These are phyloP conservation scores for Epinephelus malabaricus DNA, from an alignment of 2,797 vertebrate species.

Conservation along the genomic window DNA sequence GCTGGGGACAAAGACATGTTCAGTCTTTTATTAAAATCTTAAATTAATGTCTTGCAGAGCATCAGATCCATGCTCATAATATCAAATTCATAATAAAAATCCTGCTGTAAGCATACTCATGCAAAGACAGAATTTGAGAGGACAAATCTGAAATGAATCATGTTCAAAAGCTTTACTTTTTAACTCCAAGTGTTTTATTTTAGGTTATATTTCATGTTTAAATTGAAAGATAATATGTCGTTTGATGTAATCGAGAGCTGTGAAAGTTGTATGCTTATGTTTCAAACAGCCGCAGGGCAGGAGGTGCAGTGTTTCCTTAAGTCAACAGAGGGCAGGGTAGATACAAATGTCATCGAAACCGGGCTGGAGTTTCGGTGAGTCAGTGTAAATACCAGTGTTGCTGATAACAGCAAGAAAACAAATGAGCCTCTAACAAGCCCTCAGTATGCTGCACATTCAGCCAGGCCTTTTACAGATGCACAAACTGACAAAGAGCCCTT, in stretches of 20 bases:
- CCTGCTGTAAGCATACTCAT: not conserved
- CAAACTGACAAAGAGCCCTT: conserved; percentile 58
- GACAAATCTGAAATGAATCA: not conserved
- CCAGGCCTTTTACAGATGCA: conserved; percentile 35
- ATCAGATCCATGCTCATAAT: not conserved
- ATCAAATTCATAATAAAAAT: not conserved
- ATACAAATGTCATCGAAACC: conserved; percentile 83
- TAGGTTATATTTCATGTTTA: not conserved
- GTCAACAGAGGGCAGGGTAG: conserved; percentile 86
- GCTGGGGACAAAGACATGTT: not conserved
- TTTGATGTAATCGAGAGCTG: not conserved
- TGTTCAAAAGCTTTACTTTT: not conserved
- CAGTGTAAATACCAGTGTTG: conserved; percentile 82
- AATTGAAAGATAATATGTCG: not conserved
- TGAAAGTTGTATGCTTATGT: conserved; percentile 2
- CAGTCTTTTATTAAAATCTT: not conserved
- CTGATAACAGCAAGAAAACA: conserved; percentile 80
- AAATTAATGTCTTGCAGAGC: not conserved
- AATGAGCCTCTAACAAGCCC: conserved; percentile 65
- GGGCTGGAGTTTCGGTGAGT: conserved; percentile 84
- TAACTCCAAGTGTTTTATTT: not conserved
- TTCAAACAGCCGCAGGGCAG: conserved; percentile 38
- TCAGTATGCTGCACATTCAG: conserved; percentile 47
- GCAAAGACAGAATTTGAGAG: not conserved
- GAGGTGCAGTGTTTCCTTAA: conserved; percentile 74